A percentile compares a stretch with the other conserved stretches of the same genome.
Evolutionary conservation across 2,888 invertebrate species (phyloP).

Genomic region (Hydroisotoma schaefferi): DNA sequence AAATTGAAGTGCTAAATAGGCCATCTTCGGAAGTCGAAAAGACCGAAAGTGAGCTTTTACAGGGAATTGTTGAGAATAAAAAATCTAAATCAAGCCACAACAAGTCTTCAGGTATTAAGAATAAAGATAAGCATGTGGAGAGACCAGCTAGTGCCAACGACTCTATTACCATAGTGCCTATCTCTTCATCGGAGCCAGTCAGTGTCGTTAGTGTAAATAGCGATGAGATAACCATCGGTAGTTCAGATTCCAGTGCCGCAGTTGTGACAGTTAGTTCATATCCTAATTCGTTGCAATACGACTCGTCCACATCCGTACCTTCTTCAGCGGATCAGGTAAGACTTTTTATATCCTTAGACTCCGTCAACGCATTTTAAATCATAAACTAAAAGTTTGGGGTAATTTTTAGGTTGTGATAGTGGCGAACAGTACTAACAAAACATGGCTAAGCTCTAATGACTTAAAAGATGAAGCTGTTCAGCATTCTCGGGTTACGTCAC

Average conservation of each 20-base stretch:
- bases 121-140: neutral
- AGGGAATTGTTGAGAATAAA: no score
- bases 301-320: conserved; percentile 30
- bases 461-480: conserved; percentile 33
- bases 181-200: conserved; percentile 38
- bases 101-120: neutral
- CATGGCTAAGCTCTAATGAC: conserved; percentile 56
- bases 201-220: conserved; percentile 45
- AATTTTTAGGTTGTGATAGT: conserved; percentile 64
- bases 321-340: conserved; percentile 36
- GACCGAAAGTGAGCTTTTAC: no score
- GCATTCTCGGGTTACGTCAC: conserved; percentile 15
- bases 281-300: conserved; percentile 21
- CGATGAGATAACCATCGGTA: conserved; percentile 40
- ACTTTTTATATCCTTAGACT: neutral
- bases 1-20: no score
- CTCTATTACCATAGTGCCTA: conserved; percentile 46
- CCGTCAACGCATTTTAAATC: neutral
- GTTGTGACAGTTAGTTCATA: conserved; percentile 44
- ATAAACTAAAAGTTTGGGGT: neutral
- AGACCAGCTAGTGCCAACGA: conserved; percentile 17
- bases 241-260: conserved; percentile 33
- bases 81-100: neutral
- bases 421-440: conserved; percentile 71
- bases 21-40: no score